Evolutionary conservation across 53 echinoderm and acorn worm genomes (phyloP).

Genomic region (Henricia sp.): DNA sequence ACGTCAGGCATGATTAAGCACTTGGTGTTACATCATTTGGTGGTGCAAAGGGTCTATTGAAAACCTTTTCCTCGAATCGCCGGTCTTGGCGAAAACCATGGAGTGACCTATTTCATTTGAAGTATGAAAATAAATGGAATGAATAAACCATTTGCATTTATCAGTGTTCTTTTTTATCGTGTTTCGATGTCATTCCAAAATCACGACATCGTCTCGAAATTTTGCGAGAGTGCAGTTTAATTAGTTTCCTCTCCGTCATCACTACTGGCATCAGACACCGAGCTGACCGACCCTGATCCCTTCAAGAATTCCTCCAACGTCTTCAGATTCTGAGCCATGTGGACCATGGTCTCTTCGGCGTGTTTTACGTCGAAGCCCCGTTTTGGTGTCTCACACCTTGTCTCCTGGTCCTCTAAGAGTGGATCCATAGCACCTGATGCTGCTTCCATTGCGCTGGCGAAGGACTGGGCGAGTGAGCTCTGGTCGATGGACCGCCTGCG

Average conservation of each 20-base stretch:
- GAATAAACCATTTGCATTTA: too few relatives aligned
- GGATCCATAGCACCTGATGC: constrained; percentile 51
- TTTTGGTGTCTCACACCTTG: constrained; percentile 9
- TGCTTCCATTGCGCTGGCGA: constrained; percentile 62
- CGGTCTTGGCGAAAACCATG: too few relatives aligned
- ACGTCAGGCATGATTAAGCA: too few relatives aligned
- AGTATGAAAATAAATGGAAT: too few relatives aligned
- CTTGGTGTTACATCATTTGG: too few relatives aligned
- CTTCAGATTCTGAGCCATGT: constrained; percentile 75
- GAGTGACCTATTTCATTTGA: too few relatives aligned
- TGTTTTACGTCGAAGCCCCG: constrained; percentile 68
- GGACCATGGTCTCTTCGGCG: constrained; percentile 77
- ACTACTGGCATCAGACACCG: not conserved
- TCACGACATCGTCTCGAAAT: too few relatives aligned
- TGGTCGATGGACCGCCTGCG: constrained; percentile 78
- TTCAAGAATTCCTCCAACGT: constrained; percentile 83
- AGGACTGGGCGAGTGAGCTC: constrained; percentile 61
- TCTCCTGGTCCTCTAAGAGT: constrained; percentile 53
- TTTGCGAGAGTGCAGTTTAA: too few relatives aligned
- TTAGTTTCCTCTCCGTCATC: constrained; percentile 20
- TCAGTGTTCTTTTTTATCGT: too few relatives aligned
- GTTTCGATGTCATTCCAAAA: too few relatives aligned
- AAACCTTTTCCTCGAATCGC: too few relatives aligned
- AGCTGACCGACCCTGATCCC: not conserved
- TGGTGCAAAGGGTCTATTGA: too few relatives aligned